These are phyloP conservation scores for Lutraria lutraria DNA, from an alignment of 2,888 invertebrate genomes.

Conservation along the genomic window DNA sequence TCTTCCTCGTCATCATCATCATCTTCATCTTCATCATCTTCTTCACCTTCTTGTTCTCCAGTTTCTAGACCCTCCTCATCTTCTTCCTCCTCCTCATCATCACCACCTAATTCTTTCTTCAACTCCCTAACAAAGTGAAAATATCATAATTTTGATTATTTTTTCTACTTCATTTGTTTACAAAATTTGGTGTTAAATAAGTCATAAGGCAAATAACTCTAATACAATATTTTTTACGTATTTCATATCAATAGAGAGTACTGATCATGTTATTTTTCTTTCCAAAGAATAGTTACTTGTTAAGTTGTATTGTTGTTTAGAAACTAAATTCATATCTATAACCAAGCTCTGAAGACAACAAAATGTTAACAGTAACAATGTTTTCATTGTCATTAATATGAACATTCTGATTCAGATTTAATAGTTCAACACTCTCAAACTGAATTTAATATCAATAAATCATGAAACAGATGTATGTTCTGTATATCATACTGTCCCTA, in stretches of 20 bases:
- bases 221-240: too few species aligned
- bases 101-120: constrained; percentile 62
- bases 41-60: constrained; percentile 65
- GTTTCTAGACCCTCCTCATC: constrained; percentile 63
- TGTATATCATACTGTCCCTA: not conserved
- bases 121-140: constrained; percentile 48
- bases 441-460: too few species aligned
- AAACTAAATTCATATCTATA: too few species aligned
- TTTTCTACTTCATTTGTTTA: not conserved
- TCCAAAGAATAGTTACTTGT: too few species aligned
- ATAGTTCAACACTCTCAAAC: too few species aligned
- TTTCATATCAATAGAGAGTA: too few species aligned
- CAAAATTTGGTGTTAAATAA: not conserved
- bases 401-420: too few species aligned
- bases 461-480: not conserved
- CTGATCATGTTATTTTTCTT: too few species aligned
- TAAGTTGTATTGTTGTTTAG: too few species aligned
- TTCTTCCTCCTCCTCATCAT: constrained; percentile 66
- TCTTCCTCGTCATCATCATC: constrained; percentile 69
- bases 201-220: not conserved
- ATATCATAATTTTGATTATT: not conserved
- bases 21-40: constrained; percentile 63
- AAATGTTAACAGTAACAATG: too few species aligned
- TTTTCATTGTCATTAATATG: too few species aligned
- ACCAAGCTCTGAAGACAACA: too few species aligned